Percentiles rank a stretch among this genome's conserved stretches.
phyloP scores from a whole-genome alignment of 1,140 invertebrate genomes.

The Potamilus streckersoni region DNA sequence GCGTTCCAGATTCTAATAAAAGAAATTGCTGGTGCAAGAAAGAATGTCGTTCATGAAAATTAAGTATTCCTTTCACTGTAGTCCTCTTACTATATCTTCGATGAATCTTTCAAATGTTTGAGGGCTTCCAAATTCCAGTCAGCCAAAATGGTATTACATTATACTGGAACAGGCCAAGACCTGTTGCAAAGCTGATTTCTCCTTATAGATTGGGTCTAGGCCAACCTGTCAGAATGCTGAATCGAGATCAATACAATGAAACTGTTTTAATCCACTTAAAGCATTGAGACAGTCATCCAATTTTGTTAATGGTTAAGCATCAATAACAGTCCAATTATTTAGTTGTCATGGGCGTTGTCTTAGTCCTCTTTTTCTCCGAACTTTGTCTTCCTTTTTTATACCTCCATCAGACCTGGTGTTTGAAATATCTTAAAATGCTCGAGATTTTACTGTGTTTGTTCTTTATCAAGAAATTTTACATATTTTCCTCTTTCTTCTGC shows the following conservation, averaged over 20 bases:
- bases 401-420: no score
- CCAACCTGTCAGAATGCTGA: conserved; percentile 49
- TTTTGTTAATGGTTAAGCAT: conserved; percentile 40
- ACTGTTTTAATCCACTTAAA: no score
- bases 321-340: conserved; percentile 28
- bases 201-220: conserved; percentile 47
- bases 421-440: no score
- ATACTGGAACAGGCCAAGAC: neutral
- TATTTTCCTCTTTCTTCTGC: no score
- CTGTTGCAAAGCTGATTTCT: conserved; percentile 49
- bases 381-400: no score
- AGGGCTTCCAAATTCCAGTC: neutral
- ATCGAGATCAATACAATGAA: conserved; percentile 14
- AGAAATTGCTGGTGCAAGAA: neutral
- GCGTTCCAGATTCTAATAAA: conserved; percentile 9
- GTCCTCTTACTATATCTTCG: conserved; percentile 22
- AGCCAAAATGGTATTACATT: conserved; percentile 27
- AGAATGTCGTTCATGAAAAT: conserved; percentile 39
- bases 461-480: no score
- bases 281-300: no score
- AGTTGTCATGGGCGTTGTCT: neutral
- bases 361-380: no score
- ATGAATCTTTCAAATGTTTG: conserved; percentile 37
- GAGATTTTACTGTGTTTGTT: no score
- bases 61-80: conserved; percentile 25